Evolutionary conservation across 2,797 vertebrate genomes (phyloP).

Genomic region (Danio choprae): DNA sequence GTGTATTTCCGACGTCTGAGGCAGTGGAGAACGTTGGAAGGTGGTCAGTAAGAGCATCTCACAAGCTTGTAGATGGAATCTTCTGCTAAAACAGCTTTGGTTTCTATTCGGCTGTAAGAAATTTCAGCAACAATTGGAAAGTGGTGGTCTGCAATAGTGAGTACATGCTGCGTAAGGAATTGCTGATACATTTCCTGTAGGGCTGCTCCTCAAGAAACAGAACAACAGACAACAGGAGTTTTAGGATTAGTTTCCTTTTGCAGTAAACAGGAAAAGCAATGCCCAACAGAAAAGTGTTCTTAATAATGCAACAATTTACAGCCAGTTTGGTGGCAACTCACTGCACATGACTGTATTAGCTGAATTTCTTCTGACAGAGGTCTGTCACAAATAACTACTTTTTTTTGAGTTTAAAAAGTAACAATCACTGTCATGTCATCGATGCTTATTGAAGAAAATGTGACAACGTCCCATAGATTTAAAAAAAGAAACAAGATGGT

Average conservation of each 20-base stretch:
- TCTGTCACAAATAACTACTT: too few species aligned
- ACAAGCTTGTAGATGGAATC: not conserved
- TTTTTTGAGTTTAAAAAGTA: too few species aligned
- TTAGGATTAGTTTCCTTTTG: slow-evolving; percentile 18
- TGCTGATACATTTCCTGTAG: slow-evolving; percentile 38
- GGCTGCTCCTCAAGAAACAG: slow-evolving; percentile 15
- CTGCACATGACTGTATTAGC: too few species aligned
- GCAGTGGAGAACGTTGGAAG: slow-evolving; percentile 2
- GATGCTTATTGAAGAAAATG: too few species aligned
- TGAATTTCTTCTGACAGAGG: too few species aligned
- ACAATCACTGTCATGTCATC: too few species aligned
- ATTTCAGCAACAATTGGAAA: slow-evolving; percentile 21
- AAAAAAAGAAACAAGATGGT: too few species aligned
- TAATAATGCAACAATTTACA: slow-evolving; percentile 27
- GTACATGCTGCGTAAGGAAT: slow-evolving; percentile 36
- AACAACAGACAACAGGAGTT: slow-evolving; percentile 26
- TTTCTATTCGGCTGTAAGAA: not conserved
- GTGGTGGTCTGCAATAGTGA: slow-evolving; percentile 30
- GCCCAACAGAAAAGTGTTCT: not conserved
- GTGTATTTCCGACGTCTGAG: slow-evolving; percentile 32
- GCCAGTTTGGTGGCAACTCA: not conserved
- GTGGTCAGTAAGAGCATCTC: not conserved
- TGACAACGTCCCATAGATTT: too few species aligned
- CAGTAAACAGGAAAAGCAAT: slow-evolving; percentile 24
- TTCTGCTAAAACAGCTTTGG: slow-evolving; percentile 9